Conservation (phyloP, 2,113 vertebrate genomes). For the Otis tarda region DNA sequence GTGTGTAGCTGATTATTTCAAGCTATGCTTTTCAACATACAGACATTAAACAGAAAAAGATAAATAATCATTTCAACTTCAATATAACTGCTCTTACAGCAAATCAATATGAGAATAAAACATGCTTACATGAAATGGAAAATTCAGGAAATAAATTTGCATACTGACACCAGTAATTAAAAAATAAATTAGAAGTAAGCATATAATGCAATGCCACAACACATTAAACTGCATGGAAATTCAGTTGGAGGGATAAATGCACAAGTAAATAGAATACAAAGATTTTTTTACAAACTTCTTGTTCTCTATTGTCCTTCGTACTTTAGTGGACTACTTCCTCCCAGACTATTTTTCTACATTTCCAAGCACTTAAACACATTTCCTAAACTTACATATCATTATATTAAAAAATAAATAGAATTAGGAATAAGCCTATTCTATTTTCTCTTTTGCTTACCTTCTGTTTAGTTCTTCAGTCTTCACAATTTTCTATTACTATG, state of each 20-base stretch:
- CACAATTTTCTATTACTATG: not conserved
- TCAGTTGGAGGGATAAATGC: not conserved
- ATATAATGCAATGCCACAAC: not conserved
- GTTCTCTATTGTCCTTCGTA: not conserved
- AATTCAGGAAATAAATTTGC: not conserved
- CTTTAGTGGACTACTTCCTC: not conserved
- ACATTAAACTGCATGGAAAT: not conserved
- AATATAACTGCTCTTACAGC: not conserved
- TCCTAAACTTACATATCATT: not conserved
- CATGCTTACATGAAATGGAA: not conserved
- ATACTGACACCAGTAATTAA: not conserved
- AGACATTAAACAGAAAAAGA: not conserved
- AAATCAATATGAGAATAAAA: not conserved
- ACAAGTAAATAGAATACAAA: not conserved
- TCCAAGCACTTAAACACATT: not conserved
- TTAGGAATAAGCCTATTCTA: not conserved
- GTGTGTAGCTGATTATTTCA: not conserved
- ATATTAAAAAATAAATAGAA: not conserved
- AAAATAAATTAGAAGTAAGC: not conserved
- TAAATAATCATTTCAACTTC: not conserved
- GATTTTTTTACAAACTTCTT: not conserved
- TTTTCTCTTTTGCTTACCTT: not conserved
- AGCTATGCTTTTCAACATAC: not conserved
- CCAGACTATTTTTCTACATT: not conserved
- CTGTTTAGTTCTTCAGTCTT: not conserved